Percentiles rank a stretch among this genome's conserved stretches.
Conservation (phyloP, 2,888 invertebrate species). For the Tanypteryx hageni region DNA sequence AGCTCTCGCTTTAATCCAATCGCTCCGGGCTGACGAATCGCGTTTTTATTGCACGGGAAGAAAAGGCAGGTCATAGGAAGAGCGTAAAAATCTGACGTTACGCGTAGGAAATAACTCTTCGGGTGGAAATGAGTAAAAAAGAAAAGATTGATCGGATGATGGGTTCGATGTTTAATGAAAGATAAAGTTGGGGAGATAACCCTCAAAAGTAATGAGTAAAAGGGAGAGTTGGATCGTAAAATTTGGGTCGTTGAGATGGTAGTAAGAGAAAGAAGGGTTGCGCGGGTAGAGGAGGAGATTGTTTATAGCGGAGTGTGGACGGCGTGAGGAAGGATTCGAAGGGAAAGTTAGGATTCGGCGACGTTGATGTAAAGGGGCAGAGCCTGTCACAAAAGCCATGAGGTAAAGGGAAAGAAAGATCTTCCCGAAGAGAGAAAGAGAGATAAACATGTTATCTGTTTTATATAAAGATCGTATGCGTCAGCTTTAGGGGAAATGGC, state of each 20-base stretch:
- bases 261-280: too few relatives aligned
- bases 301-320: background rate
- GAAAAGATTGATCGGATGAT: background rate
- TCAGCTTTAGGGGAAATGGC: too few relatives aligned
- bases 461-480: background rate
- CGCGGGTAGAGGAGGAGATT: background rate
- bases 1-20: background rate
- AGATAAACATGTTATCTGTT: background rate
- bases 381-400: background rate
- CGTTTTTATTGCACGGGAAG: background rate
- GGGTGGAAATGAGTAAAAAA: background rate
- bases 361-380: background rate
- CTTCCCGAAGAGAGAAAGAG: background rate
- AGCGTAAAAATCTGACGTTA: conserved; percentile 3
- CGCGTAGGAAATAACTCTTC: background rate
- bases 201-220: conserved; percentile 12
- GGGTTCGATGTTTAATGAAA: conserved; percentile 13
- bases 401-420: background rate
- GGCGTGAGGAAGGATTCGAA: background rate
- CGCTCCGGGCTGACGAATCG: background rate
- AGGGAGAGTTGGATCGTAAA: background rate
- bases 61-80: background rate
- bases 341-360: background rate
- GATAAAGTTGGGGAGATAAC: background rate
- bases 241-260: background rate